Percentiles rank a stretch among this genome's conserved stretches.
Evolutionary conservation across 92 coral and sea anemone species (phyloP).

Genomic region (Zoanthus sociatus): DNA sequence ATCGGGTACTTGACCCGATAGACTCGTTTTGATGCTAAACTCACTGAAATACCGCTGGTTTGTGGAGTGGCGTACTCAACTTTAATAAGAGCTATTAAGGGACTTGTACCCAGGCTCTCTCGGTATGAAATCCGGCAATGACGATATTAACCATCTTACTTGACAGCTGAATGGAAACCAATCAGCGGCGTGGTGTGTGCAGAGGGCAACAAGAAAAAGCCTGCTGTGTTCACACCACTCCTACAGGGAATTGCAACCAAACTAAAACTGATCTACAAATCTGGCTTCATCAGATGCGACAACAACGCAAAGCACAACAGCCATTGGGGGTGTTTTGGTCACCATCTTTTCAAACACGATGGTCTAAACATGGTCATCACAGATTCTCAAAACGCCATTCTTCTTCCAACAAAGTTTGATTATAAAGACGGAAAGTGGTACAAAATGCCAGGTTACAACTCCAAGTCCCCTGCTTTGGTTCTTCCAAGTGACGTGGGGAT

Average conservation of each 20-base stretch:
- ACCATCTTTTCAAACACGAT: not conserved
- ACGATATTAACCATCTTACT: no score
- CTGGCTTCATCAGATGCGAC: conserved; percentile 14
- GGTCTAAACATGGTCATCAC: conserved; percentile 13
- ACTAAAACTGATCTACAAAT: conserved; percentile 10
- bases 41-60: no score
- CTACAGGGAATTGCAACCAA: conserved; percentile 3
- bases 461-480: not conserved
- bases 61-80: no score
- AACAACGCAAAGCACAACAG: not conserved
- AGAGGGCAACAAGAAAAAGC: not conserved
- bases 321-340: conserved; percentile 12
- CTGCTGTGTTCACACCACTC: not conserved
- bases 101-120: no score
- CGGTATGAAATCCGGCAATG: no score
- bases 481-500: not conserved
- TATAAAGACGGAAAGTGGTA: not conserved
- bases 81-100: no score
- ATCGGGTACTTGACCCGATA: no score
- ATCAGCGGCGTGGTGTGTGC: not conserved
- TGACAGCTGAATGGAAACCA: conserved; percentile 24
- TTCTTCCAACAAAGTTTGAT: conserved; percentile 1
- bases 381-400: not conserved
- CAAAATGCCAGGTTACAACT: conserved; percentile 10
- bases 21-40: no score